Evolutionary conservation across 1,140 invertebrate genomes (phyloP).

Genomic region (Scaptomyza montana): DNA sequence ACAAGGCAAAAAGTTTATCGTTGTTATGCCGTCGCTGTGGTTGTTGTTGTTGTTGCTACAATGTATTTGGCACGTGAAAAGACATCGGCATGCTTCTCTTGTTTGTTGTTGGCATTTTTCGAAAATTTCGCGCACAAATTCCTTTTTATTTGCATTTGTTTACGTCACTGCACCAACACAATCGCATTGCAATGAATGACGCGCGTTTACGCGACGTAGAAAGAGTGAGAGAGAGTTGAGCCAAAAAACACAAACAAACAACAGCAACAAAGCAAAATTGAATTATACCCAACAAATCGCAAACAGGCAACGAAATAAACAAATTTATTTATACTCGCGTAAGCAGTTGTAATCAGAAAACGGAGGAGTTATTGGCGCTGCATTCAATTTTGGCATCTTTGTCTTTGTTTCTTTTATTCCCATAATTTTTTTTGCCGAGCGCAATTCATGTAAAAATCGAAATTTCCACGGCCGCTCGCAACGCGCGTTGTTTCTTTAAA

Average conservation of each 20-base stretch:
- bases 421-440: constrained; percentile 27
- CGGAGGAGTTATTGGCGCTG: constrained; percentile 20
- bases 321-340: constrained; percentile 35
- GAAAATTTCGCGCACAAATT: constrained; percentile 51
- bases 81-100: constrained; percentile 33
- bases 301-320: constrained; percentile 22
- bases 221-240: constrained; percentile 36
- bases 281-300: constrained; percentile 27
- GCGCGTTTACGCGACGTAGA: constrained; percentile 30
- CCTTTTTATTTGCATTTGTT: constrained; percentile 64
- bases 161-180: constrained; percentile 62
- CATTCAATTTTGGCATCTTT: constrained; percentile 39
- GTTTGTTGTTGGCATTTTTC: constrained; percentile 51
- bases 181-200: constrained; percentile 43
- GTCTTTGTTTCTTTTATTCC: constrained; percentile 30
- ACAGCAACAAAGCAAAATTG: constrained; percentile 23
- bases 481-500: constrained; percentile 25
- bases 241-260: constrained; percentile 50
- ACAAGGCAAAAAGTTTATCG: constrained; percentile 48
- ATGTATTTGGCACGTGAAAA: constrained; percentile 68
- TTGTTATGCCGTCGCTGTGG: constrained; percentile 14
- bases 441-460: constrained; percentile 65
- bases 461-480: constrained; percentile 65
- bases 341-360: constrained; percentile 15
- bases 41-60: constrained; percentile 41